Conservation (phyloP, 1,140 invertebrate species). For the Bemisia tabaci region DNA sequence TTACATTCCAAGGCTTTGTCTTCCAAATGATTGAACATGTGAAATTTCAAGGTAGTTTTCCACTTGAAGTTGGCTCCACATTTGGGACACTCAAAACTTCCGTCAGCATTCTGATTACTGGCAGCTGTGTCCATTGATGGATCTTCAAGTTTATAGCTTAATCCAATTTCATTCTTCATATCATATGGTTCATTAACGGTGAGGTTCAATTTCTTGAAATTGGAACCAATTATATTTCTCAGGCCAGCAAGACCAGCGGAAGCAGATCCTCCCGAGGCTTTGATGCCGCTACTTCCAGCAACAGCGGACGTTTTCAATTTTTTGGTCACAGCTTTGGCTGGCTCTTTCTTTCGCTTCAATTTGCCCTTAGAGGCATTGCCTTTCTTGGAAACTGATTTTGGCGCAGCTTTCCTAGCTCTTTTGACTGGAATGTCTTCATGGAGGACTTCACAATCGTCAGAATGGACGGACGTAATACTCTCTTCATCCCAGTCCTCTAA, state of each 20-base stretch:
- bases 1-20: slow-evolving; percentile 3
- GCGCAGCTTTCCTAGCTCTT: background rate
- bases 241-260: slow-evolving; percentile 41
- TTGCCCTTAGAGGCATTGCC: background rate
- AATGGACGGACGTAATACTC: no score
- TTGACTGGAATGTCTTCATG: no score
- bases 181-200: slow-evolving; percentile 45
- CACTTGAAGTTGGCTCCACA: slow-evolving; percentile 55
- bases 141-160: slow-evolving; percentile 49
- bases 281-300: background rate
- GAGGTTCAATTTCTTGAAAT: slow-evolving; percentile 46
- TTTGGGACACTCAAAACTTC: slow-evolving; percentile 64
- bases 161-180: slow-evolving; percentile 51
- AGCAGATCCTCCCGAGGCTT: slow-evolving; percentile 23
- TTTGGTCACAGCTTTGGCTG: background rate
- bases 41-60: background rate
- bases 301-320: background rate
- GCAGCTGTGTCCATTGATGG: slow-evolving; percentile 59
- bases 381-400: background rate
- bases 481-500: background rate
- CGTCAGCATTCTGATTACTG: slow-evolving; percentile 64
- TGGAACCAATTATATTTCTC: slow-evolving; percentile 40
- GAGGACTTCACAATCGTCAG: no score
- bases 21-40: slow-evolving; percentile 9
- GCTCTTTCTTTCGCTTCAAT: background rate